These are phyloP conservation scores for Sialia sialis DNA, from an alignment of 2,113 vertebrate genomes.

Conservation along the genomic window DNA sequence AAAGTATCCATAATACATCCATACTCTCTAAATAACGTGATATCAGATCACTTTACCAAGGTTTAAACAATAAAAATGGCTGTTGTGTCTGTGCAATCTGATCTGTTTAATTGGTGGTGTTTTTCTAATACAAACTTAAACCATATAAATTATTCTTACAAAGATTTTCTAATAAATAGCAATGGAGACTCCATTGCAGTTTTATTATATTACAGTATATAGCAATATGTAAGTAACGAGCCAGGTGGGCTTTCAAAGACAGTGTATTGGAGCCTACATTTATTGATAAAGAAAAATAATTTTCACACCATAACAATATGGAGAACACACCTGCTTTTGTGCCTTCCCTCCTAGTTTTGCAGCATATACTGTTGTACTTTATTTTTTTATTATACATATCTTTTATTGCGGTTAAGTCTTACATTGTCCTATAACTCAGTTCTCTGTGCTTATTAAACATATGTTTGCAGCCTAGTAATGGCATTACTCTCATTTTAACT, in stretches of 20 bases:
- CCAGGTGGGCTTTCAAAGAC: neutral
- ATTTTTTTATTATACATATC: neutral
- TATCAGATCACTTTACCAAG: neutral
- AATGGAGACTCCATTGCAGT: neutral
- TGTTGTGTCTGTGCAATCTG: neutral
- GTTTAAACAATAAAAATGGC: neutral
- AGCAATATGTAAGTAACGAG: neutral
- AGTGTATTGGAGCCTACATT: neutral
- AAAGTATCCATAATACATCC: neutral
- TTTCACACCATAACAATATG: neutral
- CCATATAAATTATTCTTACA: neutral
- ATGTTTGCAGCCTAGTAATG: neutral
- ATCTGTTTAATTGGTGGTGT: neutral
- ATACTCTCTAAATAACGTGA: neutral
- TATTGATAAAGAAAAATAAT: neutral
- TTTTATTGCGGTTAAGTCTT: neutral
- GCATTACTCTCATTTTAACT: neutral
- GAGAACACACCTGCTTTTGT: neutral
- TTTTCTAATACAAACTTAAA: neutral
- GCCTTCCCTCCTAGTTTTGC: neutral
- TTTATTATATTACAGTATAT: neutral
- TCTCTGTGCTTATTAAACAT: accelerated
- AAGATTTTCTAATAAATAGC: neutral
- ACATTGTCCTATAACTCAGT: neutral
- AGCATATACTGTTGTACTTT: neutral